Evolutionary conservation across 2,113 vertebrate species (phyloP), one percentile per base, ranked within the genome.

Genomic region (Sturnus vulgaris): DNA sequence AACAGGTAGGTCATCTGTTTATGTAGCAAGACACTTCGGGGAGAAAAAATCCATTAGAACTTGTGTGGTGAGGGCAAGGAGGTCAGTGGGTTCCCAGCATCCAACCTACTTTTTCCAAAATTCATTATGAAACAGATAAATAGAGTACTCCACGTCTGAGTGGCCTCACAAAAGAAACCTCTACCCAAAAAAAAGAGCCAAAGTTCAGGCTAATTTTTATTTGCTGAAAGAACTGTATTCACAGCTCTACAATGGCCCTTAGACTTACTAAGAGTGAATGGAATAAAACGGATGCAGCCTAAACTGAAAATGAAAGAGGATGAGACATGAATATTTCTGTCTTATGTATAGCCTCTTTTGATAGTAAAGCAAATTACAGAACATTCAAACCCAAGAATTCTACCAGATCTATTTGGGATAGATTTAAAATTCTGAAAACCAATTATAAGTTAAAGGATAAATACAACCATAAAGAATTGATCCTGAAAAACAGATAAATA

Each of bases 1-100:
- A 95, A 93, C 78, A 92, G 82, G 56, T 84, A 80, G 61, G 42
- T 71, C 53, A 92, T 81, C 55, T 89, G 82, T 92, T 92, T 86
- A 84, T 6, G 4, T 11, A 60, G 56, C 27, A 68, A 83, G 64
- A 31, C 17, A 24, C 25, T 90, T 55, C 2, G 4, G 28, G 46
- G 33, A 57, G 40, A 42, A 77, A 79, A 50, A 47, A 4, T 21
- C 37, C 23, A 78, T 85, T 42, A 77, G 55, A 85, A 64, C 15
- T 61, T 81, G 12, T 46, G 40, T 79, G 30, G 79, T 1, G 6
- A 85, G 42, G 50, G 33, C 46, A 60, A 82, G 40, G 18, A 93
- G 47, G 47, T 92, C 76, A 88, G 4, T 12, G 4, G 35, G 10
- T 92, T 95, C 87, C 56, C 84, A 88, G 71, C 35, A 93, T 24